These are phyloP conservation scores for Sparidentex hasta DNA, from an alignment of 2,797 vertebrate species.

Conservation along the genomic window DNA sequence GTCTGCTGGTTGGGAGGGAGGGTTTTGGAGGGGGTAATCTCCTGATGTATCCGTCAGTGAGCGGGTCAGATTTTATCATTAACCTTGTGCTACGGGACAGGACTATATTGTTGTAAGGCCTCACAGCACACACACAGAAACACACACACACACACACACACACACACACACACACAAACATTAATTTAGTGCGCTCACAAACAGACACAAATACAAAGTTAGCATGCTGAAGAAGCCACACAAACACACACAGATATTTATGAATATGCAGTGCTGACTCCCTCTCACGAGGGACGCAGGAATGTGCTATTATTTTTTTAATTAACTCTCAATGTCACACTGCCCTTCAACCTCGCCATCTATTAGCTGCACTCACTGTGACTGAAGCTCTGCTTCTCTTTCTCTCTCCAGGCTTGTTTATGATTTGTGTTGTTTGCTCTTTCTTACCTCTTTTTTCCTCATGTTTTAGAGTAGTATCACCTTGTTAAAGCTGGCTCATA, in stretches of 20 bases:
- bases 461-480: conserved; percentile 8
- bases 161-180: conserved; percentile 31
- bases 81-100: conserved; percentile 76
- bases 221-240: conserved; percentile 20
- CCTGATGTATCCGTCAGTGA: conserved; percentile 82
- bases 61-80: conserved; percentile 86
- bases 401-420: conserved; percentile 12
- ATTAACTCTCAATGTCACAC: conserved; percentile 88
- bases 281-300: conserved; percentile 65
- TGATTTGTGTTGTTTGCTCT: conserved; percentile 34
- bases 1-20: not conserved
- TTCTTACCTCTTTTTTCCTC: not conserved
- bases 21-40: conserved; percentile 59
- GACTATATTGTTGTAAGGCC: conserved; percentile 70
- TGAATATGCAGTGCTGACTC: conserved; percentile 61
- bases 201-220: conserved; percentile 30
- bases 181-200: conserved; percentile 15
- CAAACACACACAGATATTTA: conserved; percentile 52
- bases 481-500: conserved; percentile 24
- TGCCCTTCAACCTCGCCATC: conserved; percentile 83
- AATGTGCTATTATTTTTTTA: conserved; percentile 85
- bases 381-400: conserved; percentile 29
- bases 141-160: conserved; percentile 29
- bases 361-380: conserved; percentile 66
- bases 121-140: conserved; percentile 26